These are phyloP conservation scores for Borostomias antarcticus DNA, from an alignment of 2,797 vertebrate species.

Conservation along the genomic window DNA sequence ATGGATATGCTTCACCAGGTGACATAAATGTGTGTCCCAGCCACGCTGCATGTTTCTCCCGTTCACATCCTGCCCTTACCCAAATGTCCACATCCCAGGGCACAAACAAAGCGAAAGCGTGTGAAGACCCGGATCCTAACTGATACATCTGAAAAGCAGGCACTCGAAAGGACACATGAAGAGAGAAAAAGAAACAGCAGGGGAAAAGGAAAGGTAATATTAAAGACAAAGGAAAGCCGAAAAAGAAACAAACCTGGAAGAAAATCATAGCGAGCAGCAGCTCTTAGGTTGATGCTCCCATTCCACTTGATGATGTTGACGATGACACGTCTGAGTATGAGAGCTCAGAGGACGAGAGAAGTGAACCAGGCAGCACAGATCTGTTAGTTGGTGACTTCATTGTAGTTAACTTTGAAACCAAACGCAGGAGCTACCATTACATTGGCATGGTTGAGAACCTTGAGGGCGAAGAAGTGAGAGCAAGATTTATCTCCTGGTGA, in stretches of 20 bases:
- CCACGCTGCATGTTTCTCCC: conserved; percentile 20
- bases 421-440: conserved; percentile 33
- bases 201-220: conserved; percentile 8
- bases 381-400: conserved; percentile 31
- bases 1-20: conserved; percentile 29
- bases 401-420: conserved; percentile 23
- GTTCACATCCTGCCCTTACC: conserved; percentile 22
- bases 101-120: conserved; percentile 24
- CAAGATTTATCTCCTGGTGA: neutral
- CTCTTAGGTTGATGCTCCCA: conserved; percentile 33
- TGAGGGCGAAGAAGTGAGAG: conserved; percentile 24
- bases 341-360: conserved; percentile 29
- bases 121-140: conserved; percentile 32
- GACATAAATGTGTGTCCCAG: conserved; percentile 23
- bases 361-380: conserved; percentile 32
- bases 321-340: conserved; percentile 25
- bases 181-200: conserved; percentile 17
- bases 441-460: conserved; percentile 38
- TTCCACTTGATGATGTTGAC: conserved; percentile 37
- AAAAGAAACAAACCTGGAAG: conserved; percentile 26
- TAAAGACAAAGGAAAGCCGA: conserved; percentile 21
- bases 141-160: conserved; percentile 37
- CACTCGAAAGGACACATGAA: conserved; percentile 19
- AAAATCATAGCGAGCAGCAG: conserved; percentile 28
- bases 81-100: conserved; percentile 26